phyloP scores from a whole-genome alignment of 53 echinoderm and acorn worm species.

The Zoroaster sp. region DNA sequence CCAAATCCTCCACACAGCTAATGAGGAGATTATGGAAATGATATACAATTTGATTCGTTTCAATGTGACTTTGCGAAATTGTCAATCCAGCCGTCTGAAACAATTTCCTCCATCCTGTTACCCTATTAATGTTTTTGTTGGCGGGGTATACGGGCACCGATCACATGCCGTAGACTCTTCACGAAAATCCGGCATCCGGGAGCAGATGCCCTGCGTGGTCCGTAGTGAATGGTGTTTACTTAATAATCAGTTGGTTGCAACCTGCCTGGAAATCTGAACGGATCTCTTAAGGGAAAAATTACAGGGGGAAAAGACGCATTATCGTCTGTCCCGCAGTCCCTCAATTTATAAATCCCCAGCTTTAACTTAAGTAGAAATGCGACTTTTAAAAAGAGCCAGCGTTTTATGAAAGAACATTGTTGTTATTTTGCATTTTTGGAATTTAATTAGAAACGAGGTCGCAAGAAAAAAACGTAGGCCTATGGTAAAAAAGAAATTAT shows the following conservation, averaged over 20 bases:
- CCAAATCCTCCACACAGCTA: constrained; percentile 14
- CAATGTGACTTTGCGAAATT: background rate
- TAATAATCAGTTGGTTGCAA: background rate
- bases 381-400: background rate
- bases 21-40: constrained; percentile 53
- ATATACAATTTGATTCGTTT: constrained; percentile 53
- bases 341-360: background rate
- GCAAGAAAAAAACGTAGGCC: no score
- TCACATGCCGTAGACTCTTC: constrained; percentile 4
- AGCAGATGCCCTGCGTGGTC: background rate
- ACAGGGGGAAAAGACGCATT: background rate
- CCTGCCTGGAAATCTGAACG: background rate
- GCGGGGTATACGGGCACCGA: constrained; percentile 4
- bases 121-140: background rate
- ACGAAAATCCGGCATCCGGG: constrained; percentile 5
- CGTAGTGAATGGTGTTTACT: constrained; percentile 16
- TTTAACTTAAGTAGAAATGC: background rate
- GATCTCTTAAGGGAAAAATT: constrained; percentile 8
- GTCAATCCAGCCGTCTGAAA: background rate
- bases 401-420: no score
- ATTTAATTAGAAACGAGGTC: no score
- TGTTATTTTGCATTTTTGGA: no score
- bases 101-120: background rate
- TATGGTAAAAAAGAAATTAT: no score
- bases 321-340: background rate